phyloP scores from a whole-genome alignment of 92 coral and sea anemone species.

The Epizoanthus scotinus region DNA sequence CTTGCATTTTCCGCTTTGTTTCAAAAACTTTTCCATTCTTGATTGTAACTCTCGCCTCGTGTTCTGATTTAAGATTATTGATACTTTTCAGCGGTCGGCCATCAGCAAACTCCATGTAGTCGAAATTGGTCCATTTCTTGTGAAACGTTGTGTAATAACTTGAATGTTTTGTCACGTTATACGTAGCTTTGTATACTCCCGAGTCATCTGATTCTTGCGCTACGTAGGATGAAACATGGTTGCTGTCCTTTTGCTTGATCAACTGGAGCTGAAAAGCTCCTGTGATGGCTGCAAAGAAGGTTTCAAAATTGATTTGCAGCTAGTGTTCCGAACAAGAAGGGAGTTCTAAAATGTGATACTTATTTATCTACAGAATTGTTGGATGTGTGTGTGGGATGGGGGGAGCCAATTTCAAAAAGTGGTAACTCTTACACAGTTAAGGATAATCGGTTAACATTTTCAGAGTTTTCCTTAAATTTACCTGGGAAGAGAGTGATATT shows the following conservation, averaged over 20 bases:
- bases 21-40: slow-evolving; percentile 48
- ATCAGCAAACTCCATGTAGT: slow-evolving; percentile 70
- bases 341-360: no score
- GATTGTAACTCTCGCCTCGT: slow-evolving; percentile 52
- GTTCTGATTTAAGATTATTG: slow-evolving; percentile 62
- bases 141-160: slow-evolving; percentile 60
- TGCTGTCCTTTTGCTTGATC: background rate
- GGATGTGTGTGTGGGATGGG: no score
- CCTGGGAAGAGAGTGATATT: no score
- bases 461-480: no score
- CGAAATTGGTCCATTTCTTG: slow-evolving; percentile 75
- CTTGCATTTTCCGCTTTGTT: slow-evolving; percentile 51
- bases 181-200: slow-evolving; percentile 64
- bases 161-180: slow-evolving; percentile 55
- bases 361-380: no score
- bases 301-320: no score
- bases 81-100: slow-evolving; percentile 69
- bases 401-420: no score
- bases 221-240: background rate
- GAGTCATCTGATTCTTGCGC: slow-evolving; percentile 80
- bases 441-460: no score
- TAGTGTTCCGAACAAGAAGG: no score
- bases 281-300: slow-evolving; percentile 46
- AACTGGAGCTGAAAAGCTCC: slow-evolving; percentile 64
- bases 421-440: no score